Percentiles rank a stretch among this genome's conserved stretches.
Evolutionary conservation across 2,797 vertebrate genomes (phyloP).

Genomic region (Gallirallus australis): DNA sequence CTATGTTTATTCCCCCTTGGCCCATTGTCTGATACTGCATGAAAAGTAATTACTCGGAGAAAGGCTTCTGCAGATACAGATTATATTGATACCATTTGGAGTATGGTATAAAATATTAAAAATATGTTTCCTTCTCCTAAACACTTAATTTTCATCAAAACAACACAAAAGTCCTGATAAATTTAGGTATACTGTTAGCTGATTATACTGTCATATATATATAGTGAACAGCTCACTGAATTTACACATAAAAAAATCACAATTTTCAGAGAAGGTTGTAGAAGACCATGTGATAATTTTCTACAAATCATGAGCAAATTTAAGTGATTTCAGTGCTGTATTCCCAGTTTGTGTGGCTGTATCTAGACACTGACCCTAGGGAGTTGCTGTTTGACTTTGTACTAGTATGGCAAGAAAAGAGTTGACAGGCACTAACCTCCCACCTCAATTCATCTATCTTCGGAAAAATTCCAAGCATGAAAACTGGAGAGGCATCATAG

Average conservation of each 20-base stretch:
- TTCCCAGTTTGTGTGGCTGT: not conserved
- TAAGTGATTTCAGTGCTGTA: too few species aligned
- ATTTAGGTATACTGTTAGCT: not conserved
- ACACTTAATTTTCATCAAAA: not conserved
- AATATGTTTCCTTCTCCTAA: not conserved
- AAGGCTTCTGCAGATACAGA: not conserved
- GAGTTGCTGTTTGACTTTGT: not conserved
- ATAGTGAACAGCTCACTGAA: not conserved
- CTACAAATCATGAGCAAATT: not conserved
- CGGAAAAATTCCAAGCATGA: not conserved
- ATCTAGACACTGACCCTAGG: not conserved
- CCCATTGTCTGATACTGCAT: not conserved
- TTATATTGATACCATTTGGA: not conserved
- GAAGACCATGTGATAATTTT: not conserved
- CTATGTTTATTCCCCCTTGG: not conserved
- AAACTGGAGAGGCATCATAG: not conserved
- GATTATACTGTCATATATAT: not conserved
- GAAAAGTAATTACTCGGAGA: not conserved
- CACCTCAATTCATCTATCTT: fast-evolving
- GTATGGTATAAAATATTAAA: not conserved
- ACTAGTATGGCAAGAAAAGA: not conserved
- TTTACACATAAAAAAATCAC: not conserved
- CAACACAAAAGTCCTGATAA: not conserved
- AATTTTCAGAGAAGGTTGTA: not conserved
- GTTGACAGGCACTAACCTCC: fast-evolving